These are phyloP conservation scores for Phylloscopus trochiloides DNA, from an alignment of 2,113 vertebrate species.

Conservation along the genomic window DNA sequence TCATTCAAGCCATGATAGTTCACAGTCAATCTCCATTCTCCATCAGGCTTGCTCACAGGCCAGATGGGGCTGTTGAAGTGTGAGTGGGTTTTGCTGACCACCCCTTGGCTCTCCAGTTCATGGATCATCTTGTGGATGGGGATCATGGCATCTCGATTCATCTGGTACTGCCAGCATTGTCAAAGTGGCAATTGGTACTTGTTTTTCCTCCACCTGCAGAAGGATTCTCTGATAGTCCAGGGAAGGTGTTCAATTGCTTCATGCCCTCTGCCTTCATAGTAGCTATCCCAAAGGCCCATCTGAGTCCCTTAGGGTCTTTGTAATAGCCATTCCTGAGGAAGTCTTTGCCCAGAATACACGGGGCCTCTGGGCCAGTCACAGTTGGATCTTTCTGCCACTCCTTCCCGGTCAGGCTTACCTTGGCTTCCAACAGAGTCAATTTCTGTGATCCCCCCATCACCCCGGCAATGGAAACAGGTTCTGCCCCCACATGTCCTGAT, in stretches of 20 bases:
- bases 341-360: not conserved
- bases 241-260: not conserved
- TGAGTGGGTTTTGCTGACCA: not conserved
- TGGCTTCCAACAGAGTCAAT: not conserved
- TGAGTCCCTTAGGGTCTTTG: not conserved
- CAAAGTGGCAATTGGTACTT: not conserved
- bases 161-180: not conserved
- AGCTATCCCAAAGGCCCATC: not conserved
- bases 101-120: not conserved
- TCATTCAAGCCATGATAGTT: not conserved
- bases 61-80: not conserved
- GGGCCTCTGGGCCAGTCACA: not conserved
- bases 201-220: not conserved
- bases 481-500: not conserved
- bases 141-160: not conserved
- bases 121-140: not conserved
- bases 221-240: not conserved
- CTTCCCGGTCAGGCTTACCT: not conserved
- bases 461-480: not conserved
- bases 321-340: not conserved
- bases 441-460: fast-evolving
- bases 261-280: not conserved
- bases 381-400: not conserved
- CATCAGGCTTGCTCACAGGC: fast-evolving
- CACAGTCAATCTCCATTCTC: not conserved